phyloP scores from a whole-genome alignment of 2,888 invertebrate species.

The Cerastis rubricosa region DNA sequence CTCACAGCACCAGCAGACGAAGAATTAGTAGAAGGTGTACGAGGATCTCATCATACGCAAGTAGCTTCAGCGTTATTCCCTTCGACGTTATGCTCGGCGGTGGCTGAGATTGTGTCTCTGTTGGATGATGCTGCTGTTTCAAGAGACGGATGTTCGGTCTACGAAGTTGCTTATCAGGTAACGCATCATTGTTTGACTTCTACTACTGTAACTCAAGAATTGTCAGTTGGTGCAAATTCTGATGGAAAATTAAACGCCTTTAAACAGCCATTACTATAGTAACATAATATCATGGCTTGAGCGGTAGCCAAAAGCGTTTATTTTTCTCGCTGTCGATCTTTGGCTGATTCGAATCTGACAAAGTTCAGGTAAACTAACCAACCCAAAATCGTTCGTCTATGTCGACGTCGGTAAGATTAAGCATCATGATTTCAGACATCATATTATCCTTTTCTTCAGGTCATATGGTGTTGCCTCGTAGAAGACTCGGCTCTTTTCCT shows the following conservation, averaged over 20 bases:
- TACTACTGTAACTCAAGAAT: background rate
- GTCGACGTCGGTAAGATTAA: too few species aligned
- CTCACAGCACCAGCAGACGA: slow-evolving; percentile 87
- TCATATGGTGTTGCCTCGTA: slow-evolving; percentile 99
- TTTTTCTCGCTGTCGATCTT: too few species aligned
- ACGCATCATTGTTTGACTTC: background rate
- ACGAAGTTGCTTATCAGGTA: slow-evolving; percentile 98
- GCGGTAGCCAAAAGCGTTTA: too few species aligned
- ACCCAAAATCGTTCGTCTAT: too few species aligned
- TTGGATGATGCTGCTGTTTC: slow-evolving; percentile 99
- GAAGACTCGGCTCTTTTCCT: slow-evolving; percentile 99
- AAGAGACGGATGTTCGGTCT: slow-evolving; percentile 98
- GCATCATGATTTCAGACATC: background rate
- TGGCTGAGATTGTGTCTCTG: slow-evolving; percentile 97
- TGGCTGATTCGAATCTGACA: too few species aligned
- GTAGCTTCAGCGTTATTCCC: slow-evolving; percentile 99
- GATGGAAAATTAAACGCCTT: background rate
- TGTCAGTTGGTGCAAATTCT: background rate
- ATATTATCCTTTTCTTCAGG: slow-evolving; percentile 85
- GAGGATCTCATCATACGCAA: slow-evolving; percentile 96
- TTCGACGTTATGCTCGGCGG: slow-evolving; percentile 98
- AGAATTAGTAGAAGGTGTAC: slow-evolving; percentile 93
- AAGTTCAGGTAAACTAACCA: too few species aligned
- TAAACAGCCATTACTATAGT: background rate
- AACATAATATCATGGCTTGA: too few species aligned